A percentile compares a stretch with the other conserved stretches of the same genome.
Evolutionary conservation across 2,797 vertebrate species (phyloP).

Genomic region (Pyrrhura leucotis): DNA sequence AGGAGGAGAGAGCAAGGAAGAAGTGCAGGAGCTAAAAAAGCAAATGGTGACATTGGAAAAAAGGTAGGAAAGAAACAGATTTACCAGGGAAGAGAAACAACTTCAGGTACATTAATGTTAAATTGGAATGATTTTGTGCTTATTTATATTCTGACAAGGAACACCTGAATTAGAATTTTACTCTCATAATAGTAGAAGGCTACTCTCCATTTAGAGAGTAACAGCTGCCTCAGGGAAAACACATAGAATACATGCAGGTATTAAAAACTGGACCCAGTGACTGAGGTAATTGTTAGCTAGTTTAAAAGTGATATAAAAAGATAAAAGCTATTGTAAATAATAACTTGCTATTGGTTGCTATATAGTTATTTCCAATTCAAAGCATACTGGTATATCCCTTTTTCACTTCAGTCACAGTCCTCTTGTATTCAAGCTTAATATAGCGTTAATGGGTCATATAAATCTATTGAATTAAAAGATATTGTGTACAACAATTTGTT

Average conservation of each 20-base stretch:
- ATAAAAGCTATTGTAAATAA: neutral
- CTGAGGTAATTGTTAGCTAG: neutral
- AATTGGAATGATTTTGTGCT: conserved; percentile 38
- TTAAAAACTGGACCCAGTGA: neutral
- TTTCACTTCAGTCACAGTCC: neutral
- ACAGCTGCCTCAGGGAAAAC: neutral
- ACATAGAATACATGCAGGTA: neutral
- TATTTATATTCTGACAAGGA: neutral
- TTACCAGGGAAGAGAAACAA: neutral
- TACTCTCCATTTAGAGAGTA: neutral
- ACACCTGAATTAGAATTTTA: neutral
- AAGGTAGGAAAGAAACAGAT: neutral
- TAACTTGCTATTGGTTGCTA: neutral
- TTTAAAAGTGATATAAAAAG: neutral
- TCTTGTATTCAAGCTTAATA: conserved; percentile 40
- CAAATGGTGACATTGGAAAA: neutral
- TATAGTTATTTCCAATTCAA: neutral
- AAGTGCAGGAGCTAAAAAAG: neutral
- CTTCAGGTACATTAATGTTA: neutral
- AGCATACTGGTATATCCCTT: neutral
- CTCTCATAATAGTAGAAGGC: neutral
- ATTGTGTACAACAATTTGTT: conserved; percentile 31
- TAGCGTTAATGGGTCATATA: conserved; percentile 46
- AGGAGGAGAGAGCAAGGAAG: neutral
- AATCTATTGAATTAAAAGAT: conserved; percentile 54